Conservation (phyloP, 1,140 invertebrate genomes). For the Episyrphus balteatus region DNA sequence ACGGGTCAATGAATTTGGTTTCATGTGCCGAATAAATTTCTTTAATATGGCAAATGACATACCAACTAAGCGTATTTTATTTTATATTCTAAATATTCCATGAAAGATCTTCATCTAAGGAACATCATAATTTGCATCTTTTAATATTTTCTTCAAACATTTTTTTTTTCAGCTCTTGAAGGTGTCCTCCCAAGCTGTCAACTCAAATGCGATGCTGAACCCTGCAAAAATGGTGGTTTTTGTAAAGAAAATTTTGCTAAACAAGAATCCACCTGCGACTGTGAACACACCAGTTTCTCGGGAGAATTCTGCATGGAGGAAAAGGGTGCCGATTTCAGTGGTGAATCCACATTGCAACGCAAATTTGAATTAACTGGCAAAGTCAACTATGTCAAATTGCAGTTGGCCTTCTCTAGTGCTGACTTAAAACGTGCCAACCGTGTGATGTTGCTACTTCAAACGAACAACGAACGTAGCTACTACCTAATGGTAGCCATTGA, state of each 20-base stretch:
- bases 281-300: constrained; percentile 77
- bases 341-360: constrained; percentile 66
- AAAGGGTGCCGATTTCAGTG: constrained; percentile 78
- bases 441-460: constrained; percentile 64
- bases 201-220: constrained; percentile 77
- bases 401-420: constrained; percentile 70
- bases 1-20: too few relatives aligned
- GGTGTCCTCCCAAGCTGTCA: constrained; percentile 71
- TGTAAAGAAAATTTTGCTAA: constrained; percentile 84
- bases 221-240: constrained; percentile 76
- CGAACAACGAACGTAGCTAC: constrained; percentile 70
- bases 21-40: too few relatives aligned
- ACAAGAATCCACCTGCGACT: constrained; percentile 73
- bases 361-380: constrained; percentile 60
- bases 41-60: too few relatives aligned
- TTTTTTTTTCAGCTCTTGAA: constrained; percentile 21
- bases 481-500: constrained; percentile 71
- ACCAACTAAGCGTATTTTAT: too few relatives aligned
- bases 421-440: constrained; percentile 63
- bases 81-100: too few relatives aligned
- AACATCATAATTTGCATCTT: too few relatives aligned
- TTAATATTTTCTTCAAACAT: not conserved
- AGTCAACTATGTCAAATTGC: constrained; percentile 59
- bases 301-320: constrained; percentile 66
- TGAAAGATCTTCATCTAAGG: too few relatives aligned